Evolutionary conservation across 1,140 invertebrate genomes (phyloP).

Genomic region (Neodiprion lecontei): DNA sequence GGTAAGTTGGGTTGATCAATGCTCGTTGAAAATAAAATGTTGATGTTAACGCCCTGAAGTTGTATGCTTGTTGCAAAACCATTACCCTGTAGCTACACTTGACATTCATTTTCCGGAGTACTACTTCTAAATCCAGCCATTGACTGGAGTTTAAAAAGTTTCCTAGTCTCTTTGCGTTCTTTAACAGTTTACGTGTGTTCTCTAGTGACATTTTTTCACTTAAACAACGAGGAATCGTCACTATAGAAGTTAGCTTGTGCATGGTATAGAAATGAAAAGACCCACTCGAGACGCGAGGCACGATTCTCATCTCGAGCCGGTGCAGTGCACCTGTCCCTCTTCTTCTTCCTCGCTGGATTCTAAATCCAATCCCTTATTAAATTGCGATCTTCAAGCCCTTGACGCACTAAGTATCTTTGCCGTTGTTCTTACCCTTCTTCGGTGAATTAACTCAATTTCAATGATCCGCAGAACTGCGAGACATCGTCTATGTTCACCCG

Average conservation of each 20-base stretch:
- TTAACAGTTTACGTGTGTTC: background rate
- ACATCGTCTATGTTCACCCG: no score
- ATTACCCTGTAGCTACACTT: no score
- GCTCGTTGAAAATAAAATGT: background rate
- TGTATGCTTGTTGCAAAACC: no score
- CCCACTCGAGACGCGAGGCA: constrained; percentile 41
- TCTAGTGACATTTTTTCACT: background rate
- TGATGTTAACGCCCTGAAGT: no score
- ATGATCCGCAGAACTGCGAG: no score
- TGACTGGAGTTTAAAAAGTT: background rate
- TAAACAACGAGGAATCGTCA: background rate
- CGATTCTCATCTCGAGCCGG: constrained; percentile 35
- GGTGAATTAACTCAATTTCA: background rate
- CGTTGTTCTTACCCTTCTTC: background rate
- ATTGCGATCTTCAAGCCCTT: background rate
- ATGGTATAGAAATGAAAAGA: constrained; percentile 24
- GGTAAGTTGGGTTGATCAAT: background rate
- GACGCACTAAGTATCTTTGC: background rate
- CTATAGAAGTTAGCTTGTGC: background rate
- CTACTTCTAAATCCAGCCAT: background rate
- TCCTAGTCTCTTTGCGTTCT: no score
- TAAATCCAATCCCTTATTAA: background rate
- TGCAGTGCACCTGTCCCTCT: constrained; percentile 17
- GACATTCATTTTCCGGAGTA: no score
- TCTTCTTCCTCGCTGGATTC: background rate